Conservation (phyloP, 1,140 invertebrate species). For the Mercenaria mercenaria region DNA sequence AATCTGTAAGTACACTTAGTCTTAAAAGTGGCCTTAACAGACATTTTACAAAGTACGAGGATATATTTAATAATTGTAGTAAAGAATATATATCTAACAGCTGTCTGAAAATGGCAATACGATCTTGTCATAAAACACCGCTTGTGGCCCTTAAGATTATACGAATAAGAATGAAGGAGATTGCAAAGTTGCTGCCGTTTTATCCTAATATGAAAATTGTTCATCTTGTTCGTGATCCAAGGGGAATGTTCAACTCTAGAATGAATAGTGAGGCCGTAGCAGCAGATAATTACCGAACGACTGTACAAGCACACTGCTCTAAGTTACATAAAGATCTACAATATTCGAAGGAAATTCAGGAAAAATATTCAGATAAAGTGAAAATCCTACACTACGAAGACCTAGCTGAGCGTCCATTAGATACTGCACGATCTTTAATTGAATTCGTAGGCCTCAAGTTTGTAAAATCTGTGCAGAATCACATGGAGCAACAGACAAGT, state of each 20-base stretch:
- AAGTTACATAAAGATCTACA: background rate
- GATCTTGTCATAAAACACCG: no score
- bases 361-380: background rate
- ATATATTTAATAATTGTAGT: no score
- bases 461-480: background rate
- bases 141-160: background rate
- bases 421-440: background rate
- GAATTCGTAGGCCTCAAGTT: constrained; percentile 9
- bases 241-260: constrained; percentile 44
- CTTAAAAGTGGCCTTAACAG: no score
- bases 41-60: no score
- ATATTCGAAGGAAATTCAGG: background rate
- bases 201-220: constrained; percentile 57
- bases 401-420: background rate
- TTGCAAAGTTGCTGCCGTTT: background rate
- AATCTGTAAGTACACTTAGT: no score
- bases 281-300: background rate
- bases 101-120: no score
- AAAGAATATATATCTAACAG: no score
- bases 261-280: background rate
- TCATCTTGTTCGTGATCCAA: constrained; percentile 38
- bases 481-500: background rate
- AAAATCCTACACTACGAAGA: constrained; percentile 38
- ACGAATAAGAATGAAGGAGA: constrained; percentile 27
- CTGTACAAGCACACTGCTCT: background rate